A percentile compares a stretch with the other conserved stretches of the same genome.
These are phyloP conservation scores for Mormoops blainvillei DNA, from an alignment of 2,113 vertebrate genomes.

Conservation along the genomic window DNA sequence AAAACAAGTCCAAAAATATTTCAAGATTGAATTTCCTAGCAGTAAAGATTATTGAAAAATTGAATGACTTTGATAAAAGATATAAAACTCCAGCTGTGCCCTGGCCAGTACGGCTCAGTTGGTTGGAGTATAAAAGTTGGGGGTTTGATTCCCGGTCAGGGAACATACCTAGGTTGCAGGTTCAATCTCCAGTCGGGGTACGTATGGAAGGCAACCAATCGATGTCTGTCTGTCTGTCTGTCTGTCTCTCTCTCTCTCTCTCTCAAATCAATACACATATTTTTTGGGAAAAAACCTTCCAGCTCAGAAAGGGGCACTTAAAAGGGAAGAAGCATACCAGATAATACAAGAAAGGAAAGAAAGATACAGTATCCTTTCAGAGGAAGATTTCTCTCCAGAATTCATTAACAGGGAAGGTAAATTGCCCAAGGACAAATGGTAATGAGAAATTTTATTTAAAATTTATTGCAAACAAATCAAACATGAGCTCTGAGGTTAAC, in stretches of 20 bases:
- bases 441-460: background rate
- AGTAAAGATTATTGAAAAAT: background rate
- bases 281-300: background rate
- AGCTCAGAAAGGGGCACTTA: background rate
- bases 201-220: too few species aligned
- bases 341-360: background rate
- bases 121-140: too few species aligned
- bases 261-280: too few species aligned
- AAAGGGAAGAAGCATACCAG: background rate
- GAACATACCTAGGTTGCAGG: too few species aligned
- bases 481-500: background rate
- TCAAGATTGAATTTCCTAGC: background rate
- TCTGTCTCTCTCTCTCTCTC: too few species aligned
- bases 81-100: background rate
- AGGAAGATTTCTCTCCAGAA: constrained; percentile 1
- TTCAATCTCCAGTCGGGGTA: too few species aligned
- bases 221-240: too few species aligned
- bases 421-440: background rate
- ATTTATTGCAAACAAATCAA: constrained; percentile 35
- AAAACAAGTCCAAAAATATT: constrained; percentile 16
- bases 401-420: constrained; percentile 5
- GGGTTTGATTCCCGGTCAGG: too few species aligned
- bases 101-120: too few species aligned
- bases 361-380: background rate
- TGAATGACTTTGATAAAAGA: constrained; percentile 2